phyloP scores from a whole-genome alignment of 1,140 invertebrate species.

The Lepidurus couesii region DNA sequence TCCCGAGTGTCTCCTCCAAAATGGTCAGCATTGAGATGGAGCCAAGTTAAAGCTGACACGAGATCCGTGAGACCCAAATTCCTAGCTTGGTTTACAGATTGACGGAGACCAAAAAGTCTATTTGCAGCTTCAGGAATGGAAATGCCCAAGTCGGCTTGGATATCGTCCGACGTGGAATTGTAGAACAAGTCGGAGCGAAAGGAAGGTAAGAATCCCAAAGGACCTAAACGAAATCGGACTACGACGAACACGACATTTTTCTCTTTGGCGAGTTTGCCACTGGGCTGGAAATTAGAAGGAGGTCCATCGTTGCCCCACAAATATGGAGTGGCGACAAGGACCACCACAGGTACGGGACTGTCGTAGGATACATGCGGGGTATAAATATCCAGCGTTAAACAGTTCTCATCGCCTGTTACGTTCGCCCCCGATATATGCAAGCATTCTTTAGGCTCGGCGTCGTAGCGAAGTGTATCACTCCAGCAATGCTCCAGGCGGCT shows the following conservation, averaged over 20 bases:
- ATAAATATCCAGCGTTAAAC: conserved; percentile 70
- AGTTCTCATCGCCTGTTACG: conserved; percentile 65
- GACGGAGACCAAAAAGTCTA: neutral
- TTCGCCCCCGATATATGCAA: conserved; percentile 59
- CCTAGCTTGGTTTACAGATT: conserved; percentile 52
- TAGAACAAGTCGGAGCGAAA: conserved; percentile 1
- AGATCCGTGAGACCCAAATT: conserved; percentile 81
- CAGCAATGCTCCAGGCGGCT: conserved; percentile 66
- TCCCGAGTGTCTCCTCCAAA: conserved; percentile 69
- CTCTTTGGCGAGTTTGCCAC: conserved; percentile 57
- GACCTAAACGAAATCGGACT: conserved; percentile 59
- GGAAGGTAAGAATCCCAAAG: conserved; percentile 32
- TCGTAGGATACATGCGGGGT: conserved; percentile 66
- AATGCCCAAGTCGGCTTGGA: neutral
- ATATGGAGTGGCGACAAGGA: conserved; percentile 69
- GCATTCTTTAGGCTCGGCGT: conserved; percentile 53
- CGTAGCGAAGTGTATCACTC: conserved; percentile 64
- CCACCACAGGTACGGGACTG: conserved; percentile 68
- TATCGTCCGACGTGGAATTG: neutral
- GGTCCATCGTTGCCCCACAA: conserved; percentile 55
- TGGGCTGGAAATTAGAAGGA: conserved; percentile 51
- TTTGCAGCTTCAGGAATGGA: conserved; percentile 3
- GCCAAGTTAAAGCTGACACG: conserved; percentile 68
- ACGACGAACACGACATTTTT: conserved; percentile 74
- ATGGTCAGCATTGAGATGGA: conserved; percentile 68